A percentile compares a stretch with the other conserved stretches of the same genome.
Evolutionary conservation across 1,140 invertebrate species (phyloP).

Genomic region (Zaprionus lachaisei): DNA sequence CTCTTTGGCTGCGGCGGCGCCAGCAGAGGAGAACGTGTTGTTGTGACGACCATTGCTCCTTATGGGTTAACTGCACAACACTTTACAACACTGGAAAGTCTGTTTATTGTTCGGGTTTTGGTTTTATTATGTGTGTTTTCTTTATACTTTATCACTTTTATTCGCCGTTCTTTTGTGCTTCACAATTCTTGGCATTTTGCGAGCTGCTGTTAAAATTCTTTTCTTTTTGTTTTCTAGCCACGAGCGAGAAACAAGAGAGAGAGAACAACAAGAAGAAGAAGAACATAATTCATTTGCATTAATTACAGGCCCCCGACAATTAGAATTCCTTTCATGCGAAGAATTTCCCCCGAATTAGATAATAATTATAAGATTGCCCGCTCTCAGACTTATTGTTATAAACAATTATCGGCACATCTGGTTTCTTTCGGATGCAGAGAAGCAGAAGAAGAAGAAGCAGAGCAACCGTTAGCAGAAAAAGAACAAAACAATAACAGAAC

Average conservation of each 20-base stretch:
- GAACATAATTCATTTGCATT: slow-evolving; percentile 35
- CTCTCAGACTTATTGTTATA: slow-evolving; percentile 41
- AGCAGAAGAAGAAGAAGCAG: neutral
- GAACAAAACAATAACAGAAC: slow-evolving; percentile 22
- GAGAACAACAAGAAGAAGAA: neutral
- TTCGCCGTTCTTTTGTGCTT: slow-evolving; percentile 24
- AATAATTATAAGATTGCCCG: slow-evolving; percentile 9
- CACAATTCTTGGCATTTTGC: slow-evolving; percentile 37
- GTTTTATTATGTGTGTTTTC: slow-evolving; percentile 2
- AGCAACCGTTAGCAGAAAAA: slow-evolving; percentile 12
- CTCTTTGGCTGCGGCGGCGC: slow-evolving; percentile 62
- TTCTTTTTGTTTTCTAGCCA: slow-evolving; percentile 24
- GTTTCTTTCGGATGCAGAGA: slow-evolving; percentile 16
- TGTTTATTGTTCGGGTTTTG: slow-evolving; percentile 1
- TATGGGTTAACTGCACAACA: slow-evolving; percentile 3
- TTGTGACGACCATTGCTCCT: slow-evolving; percentile 68
- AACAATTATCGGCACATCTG: slow-evolving; percentile 56
- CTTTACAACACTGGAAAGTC: neutral
- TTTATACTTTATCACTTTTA: slow-evolving; percentile 15
- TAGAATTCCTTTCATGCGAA: slow-evolving; percentile 23
- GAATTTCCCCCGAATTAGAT: slow-evolving; percentile 31
- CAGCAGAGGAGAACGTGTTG: slow-evolving; percentile 68
- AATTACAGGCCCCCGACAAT: slow-evolving; percentile 28
- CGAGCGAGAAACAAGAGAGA: slow-evolving; percentile 4
- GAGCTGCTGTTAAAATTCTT: slow-evolving; percentile 30